These are phyloP conservation scores for Nemapogon koenigi DNA, from an alignment of 2,888 invertebrate species.

Conservation along the genomic window DNA sequence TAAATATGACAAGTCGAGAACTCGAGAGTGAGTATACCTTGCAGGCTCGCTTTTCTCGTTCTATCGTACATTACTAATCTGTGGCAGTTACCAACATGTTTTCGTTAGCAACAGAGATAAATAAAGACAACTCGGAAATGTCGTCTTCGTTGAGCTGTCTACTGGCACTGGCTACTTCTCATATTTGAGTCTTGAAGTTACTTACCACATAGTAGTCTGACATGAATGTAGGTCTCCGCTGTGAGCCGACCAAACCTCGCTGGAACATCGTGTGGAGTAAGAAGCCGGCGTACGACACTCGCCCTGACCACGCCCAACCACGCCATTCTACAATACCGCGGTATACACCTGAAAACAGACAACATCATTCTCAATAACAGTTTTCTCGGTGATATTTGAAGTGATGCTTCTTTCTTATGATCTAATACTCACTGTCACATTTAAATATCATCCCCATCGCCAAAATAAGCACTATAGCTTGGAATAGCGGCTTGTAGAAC, in stretches of 20 bases:
- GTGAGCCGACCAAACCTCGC: slow-evolving; percentile 29
- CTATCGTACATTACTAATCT: too few relatives aligned
- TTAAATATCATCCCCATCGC: slow-evolving; percentile 35
- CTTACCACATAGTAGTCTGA: slow-evolving; percentile 34
- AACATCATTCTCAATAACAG: background rate
- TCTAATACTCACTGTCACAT: slow-evolving; percentile 32
- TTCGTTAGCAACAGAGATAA: too few relatives aligned
- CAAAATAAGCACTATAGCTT: slow-evolving; percentile 25
- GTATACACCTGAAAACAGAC: slow-evolving; percentile 32
- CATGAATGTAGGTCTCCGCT: slow-evolving; percentile 23
- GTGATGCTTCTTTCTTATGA: background rate
- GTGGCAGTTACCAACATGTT: too few relatives aligned
- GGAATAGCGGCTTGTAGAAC: slow-evolving; percentile 39
- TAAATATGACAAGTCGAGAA: too few relatives aligned
- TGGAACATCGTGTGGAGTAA: slow-evolving; percentile 42
- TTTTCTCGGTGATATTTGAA: background rate
- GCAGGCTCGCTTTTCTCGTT: too few relatives aligned
- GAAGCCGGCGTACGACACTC: slow-evolving; percentile 43
- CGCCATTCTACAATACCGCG: slow-evolving; percentile 42
- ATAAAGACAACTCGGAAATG: too few relatives aligned
- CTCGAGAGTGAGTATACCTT: too few relatives aligned
- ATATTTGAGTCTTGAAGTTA: too few relatives aligned
- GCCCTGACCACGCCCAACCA: slow-evolving; percentile 42
- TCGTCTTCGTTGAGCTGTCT: too few relatives aligned
- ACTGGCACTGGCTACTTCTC: too few relatives aligned